phyloP scores from a whole-genome alignment of 2,113 vertebrate genomes.

The Eurystomus gularis region DNA sequence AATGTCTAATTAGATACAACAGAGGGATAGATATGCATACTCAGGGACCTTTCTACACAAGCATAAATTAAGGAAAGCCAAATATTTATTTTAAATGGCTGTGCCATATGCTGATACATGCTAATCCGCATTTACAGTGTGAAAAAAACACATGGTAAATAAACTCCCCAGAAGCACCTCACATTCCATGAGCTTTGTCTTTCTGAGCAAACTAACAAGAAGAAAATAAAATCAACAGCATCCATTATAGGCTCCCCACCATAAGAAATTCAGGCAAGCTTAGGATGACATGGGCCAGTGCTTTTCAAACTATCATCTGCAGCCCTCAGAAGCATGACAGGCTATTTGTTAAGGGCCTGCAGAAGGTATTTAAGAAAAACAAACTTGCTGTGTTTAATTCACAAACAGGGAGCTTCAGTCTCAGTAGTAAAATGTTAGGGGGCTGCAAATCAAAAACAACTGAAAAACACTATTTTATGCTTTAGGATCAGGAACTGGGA shows the following conservation, averaged over 20 bases:
- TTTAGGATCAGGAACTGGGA: not conserved
- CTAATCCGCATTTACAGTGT: not conserved
- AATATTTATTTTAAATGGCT: constrained; percentile 55
- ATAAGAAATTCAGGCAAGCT: not conserved
- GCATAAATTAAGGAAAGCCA: constrained; percentile 36
- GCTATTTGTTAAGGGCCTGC: not conserved
- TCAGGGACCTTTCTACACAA: not conserved
- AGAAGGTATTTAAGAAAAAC: not conserved
- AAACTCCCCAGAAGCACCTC: constrained; percentile 22
- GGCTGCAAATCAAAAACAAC: not conserved
- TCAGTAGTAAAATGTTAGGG: not conserved
- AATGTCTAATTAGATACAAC: constrained; percentile 8
- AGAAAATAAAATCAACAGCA: not conserved
- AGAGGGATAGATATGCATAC: not conserved
- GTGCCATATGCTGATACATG: constrained; percentile 49
- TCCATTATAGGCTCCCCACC: not conserved
- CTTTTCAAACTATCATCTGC: not conserved
- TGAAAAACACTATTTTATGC: not conserved
- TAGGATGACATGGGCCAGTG: not conserved
- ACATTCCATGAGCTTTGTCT: not conserved
- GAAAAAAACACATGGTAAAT: not conserved
- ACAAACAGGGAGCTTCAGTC: not conserved
- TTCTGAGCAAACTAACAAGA: not conserved
- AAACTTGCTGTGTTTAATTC: not conserved
- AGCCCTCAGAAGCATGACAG: not conserved